A percentile compares a stretch with the other conserved stretches of the same genome.
phyloP scores from a whole-genome alignment of 2,888 invertebrate species.

The Limnephilus lunatus region DNA sequence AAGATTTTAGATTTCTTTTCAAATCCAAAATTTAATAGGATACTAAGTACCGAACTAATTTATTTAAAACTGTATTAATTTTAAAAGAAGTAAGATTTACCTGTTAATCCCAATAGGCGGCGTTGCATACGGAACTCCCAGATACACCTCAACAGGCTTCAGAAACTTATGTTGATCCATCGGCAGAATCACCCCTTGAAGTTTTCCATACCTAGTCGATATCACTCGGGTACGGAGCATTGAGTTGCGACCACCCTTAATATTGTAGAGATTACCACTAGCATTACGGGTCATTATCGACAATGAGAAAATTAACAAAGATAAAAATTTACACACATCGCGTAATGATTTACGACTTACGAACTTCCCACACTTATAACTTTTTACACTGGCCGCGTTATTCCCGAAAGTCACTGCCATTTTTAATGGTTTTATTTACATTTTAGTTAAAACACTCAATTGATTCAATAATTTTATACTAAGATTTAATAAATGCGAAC shows the following conservation, averaged over 20 bases:
- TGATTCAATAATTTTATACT: neutral
- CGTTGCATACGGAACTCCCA: slow-evolving; percentile 92
- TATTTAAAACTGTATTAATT: too few relatives aligned
- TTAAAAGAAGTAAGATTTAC: slow-evolving; percentile 70
- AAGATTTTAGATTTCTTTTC: too few relatives aligned
- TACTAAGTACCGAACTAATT: too few relatives aligned
- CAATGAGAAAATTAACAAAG: slow-evolving; percentile 34
- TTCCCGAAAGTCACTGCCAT: slow-evolving; percentile 23
- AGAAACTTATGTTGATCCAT: slow-evolving; percentile 87
- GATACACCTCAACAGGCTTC: slow-evolving; percentile 87
- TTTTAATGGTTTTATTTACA: slow-evolving; percentile 39
- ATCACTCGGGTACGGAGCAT: slow-evolving; percentile 88
- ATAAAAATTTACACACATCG: slow-evolving; percentile 37
- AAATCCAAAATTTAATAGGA: too few relatives aligned
- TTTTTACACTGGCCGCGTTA: neutral
- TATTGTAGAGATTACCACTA: slow-evolving; percentile 73
- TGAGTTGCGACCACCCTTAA: slow-evolving; percentile 77
- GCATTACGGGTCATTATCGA: slow-evolving; percentile 67
- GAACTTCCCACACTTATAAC: neutral
- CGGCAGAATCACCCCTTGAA: slow-evolving; percentile 88
- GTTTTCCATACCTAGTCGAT: slow-evolving; percentile 89
- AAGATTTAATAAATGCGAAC: neutral
- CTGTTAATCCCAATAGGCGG: slow-evolving; percentile 89
- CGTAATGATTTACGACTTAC: neutral
- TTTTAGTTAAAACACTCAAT: neutral